phyloP scores from a whole-genome alignment of 2,888 invertebrate species.

The Silvanus unidentatus region DNA sequence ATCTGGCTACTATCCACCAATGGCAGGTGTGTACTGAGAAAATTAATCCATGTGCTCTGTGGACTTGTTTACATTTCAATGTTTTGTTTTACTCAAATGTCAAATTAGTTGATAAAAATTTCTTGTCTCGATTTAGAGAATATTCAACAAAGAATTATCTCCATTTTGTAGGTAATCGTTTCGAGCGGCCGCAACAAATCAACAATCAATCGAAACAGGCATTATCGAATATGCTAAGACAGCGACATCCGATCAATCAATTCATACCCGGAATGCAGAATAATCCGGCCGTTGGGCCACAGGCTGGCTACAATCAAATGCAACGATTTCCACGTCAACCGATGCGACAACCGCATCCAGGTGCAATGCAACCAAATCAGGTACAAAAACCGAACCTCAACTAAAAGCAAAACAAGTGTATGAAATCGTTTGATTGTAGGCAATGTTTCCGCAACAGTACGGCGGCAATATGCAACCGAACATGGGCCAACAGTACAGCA shows the following conservation, averaged over 20 bases:
- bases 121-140: too few relatives aligned
- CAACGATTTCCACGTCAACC: constrained; percentile 49
- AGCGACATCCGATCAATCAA: constrained; percentile 59
- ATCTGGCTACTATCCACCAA: constrained; percentile 49
- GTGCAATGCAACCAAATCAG: constrained; percentile 44
- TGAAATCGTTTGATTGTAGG: constrained; percentile 20
- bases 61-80: too few relatives aligned
- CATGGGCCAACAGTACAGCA: constrained; percentile 59
- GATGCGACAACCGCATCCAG: constrained; percentile 44
- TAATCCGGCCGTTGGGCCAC: constrained; percentile 35
- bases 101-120: too few relatives aligned
- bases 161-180: constrained; percentile 42
- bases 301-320: constrained; percentile 45
- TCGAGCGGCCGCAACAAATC: constrained; percentile 49
- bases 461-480: constrained; percentile 58
- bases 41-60: too few relatives aligned
- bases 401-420: not conserved
- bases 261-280: constrained; percentile 39
- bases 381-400: constrained; percentile 20
- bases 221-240: constrained; percentile 76
- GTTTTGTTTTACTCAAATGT: too few relatives aligned
- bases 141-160: not conserved
- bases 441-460: constrained; percentile 58
- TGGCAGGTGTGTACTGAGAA: constrained; percentile 47
- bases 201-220: constrained; percentile 81